These are phyloP conservation scores for Clunio marinus DNA, from an alignment of 2,888 invertebrate species.

Conservation along the genomic window DNA sequence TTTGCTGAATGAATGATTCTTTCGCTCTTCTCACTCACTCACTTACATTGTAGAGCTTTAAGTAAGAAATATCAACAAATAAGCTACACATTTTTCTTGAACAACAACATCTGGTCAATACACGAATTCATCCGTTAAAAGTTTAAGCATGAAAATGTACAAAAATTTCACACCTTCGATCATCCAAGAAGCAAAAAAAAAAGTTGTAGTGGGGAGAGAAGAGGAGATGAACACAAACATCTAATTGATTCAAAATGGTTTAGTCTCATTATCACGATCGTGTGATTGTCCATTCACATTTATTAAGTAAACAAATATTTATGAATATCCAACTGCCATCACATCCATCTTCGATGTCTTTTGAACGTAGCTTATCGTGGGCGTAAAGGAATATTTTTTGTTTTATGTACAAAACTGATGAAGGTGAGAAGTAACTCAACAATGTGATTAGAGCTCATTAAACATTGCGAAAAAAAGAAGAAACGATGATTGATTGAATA, in stretches of 20 bases:
- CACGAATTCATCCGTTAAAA: not conserved
- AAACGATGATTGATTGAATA: too few relatives aligned
- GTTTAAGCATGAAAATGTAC: not conserved
- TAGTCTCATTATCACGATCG: not conserved
- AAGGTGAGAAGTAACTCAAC: too few relatives aligned
- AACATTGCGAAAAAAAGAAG: too few relatives aligned
- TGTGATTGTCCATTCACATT: constrained; percentile 3
- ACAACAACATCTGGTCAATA: constrained; percentile 9
- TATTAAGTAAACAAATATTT: constrained; percentile 17
- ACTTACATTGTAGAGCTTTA: not conserved
- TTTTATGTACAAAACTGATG: too few relatives aligned
- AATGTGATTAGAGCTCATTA: too few relatives aligned
- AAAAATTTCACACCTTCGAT: constrained; percentile 16
- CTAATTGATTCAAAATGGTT: constrained; percentile 8
- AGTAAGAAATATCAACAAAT: not conserved
- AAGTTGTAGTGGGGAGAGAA: too few relatives aligned
- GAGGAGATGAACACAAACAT: constrained; percentile 16
- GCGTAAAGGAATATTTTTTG: too few relatives aligned
- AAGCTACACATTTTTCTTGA: constrained; percentile 10
- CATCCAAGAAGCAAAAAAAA: not conserved
- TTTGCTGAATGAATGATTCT: not conserved
- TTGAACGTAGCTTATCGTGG: too few relatives aligned
- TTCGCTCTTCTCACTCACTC: not conserved
- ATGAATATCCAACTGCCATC: too few relatives aligned
- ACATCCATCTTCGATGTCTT: too few relatives aligned